Base-by-base conservation (phyloP, 2,888 invertebrate genomes). In the Noctua comes region DNA sequence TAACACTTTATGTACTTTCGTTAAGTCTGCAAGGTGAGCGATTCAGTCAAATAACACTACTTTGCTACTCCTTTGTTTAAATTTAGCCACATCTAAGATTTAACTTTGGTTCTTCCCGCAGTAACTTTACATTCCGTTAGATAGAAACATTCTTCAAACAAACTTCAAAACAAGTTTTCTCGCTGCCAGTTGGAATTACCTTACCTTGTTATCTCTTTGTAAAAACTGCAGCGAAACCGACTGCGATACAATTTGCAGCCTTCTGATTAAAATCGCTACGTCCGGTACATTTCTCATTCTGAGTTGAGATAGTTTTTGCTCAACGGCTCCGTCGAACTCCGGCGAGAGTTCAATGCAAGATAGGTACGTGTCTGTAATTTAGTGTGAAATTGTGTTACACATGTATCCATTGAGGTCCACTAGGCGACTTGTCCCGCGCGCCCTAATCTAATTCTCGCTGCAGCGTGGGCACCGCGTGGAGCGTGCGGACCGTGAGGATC, bases 241-340 rank as follows among this genome's bases (percentile, higher is more conserved):
- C 68, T 72, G 73, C 83, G 64, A 79, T 82, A 85, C 83, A 74
- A 73, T 13, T 76, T 66, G 73, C 76, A 65, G 76, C 71, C 70
- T 69, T 65, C 68, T 76, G 83, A 86, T 76, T 73, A 86, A 82
- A 79, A 86, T 84, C 54, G 24, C 65, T 43, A 59, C 70, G 78
- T 64, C 36, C 72, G 75, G 57, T 77, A 72, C 77, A 69, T 75
- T 82, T 77, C 80, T 78, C 76, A 80, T 77, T 79, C 48, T n/a
- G 69, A 70, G 71, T 81, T 77, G 75, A 21, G 16, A 40, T 66
- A 79, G 77, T 82, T 84, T 85, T 79, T 76, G 74, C 69, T 76
- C 73, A 54, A 72, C 21, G 59, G 73, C 75, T 86, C 77, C 73
- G 81, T 88, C 84, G 64, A 77, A 82, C 68, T 84, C 77, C 69